A percentile compares a stretch with the other conserved stretches of the same genome.
These are phyloP conservation scores for Doris montereyensis DNA, from an alignment of 2,888 invertebrate genomes.

Conservation along the genomic window DNA sequence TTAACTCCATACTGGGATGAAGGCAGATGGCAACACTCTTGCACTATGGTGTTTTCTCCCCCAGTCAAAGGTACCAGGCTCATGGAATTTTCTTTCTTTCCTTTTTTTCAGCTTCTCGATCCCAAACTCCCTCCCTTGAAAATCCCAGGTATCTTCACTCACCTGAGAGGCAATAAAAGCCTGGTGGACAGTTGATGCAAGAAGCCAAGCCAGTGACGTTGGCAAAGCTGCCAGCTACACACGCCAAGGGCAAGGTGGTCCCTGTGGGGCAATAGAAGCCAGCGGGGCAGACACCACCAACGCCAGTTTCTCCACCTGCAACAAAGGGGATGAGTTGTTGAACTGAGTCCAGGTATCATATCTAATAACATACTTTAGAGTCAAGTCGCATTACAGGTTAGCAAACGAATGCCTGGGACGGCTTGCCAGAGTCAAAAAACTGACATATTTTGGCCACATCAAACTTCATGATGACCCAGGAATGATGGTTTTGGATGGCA, in stretches of 20 bases:
- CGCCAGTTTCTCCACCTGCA: constrained; percentile 66
- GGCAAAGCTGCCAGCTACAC: constrained; percentile 62
- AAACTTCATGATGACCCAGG: no score
- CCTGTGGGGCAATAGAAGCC: constrained; percentile 66
- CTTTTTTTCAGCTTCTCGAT: not conserved
- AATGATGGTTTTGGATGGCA: no score
- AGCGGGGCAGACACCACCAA: constrained; percentile 62
- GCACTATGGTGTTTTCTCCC: not conserved
- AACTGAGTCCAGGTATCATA: no score
- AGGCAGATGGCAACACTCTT: no score
- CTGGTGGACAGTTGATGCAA: constrained; percentile 67
- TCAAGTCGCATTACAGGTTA: no score
- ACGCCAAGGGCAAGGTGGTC: constrained; percentile 59
- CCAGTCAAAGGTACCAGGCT: not conserved
- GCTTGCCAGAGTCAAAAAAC: no score
- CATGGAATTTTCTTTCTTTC: not conserved
- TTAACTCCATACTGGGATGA: no score
- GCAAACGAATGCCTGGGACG: no score
- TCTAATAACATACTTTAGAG: no score
- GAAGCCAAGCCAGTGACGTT: constrained; percentile 57
- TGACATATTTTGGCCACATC: no score
- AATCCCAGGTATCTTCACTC: not conserved
- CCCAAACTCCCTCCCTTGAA: not conserved
- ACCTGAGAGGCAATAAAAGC: constrained; percentile 68
- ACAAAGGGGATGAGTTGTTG: no score